Evolutionary conservation across 2,113 vertebrate species (phyloP), one percentile per base, ranked within the genome.

Genomic region (Paraplagusia blochii): DNA sequence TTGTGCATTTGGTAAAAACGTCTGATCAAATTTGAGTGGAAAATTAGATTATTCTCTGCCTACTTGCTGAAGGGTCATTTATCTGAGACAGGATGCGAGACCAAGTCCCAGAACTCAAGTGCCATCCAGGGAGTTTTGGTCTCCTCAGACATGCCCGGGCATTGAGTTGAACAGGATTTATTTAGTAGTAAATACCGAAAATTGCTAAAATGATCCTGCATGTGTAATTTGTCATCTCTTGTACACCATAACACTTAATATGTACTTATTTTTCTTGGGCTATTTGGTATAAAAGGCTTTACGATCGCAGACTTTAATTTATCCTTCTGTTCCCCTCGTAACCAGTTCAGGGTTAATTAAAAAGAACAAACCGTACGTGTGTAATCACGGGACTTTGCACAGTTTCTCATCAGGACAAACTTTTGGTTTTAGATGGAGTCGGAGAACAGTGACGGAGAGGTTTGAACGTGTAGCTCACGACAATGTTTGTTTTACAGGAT

Each of bases 401-500:
- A 14, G 17, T 60, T 40, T 71, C 45, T 55, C 35, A 56, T 47
- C 8, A 8, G 40, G 15, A 8, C 13, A 9, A 19, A 13, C 4
- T 62, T 15, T 44, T n/a, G n/a, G 22, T 17, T 63, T 58, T 62
- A 15, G 19, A 62, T 39, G 35, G 29, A 19, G 49, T 3, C 44
- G 52, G 44, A 34, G 2, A 46, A 19, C 19, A 11, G 19, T 53
- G 38, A 55, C 42, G 8, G 46, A 13, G 29, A 9, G 22, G 35
- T 67, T 51, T 62, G 36, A 58, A 36, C 53, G 11, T 39, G 34
- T 34, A 39, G 38, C 40, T 36, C 11, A 50, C 42, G 48, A n/a
- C 16, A 4, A 1, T 22, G 43, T 72, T 72, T 85, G 16, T 58
- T 6, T 74, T 73, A 29, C 82, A 98, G 95, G 95, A 80, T 98